Base-by-base conservation (phyloP, 23 tunicate species). In the Oikopleura vanhoeffeni region DNA sequence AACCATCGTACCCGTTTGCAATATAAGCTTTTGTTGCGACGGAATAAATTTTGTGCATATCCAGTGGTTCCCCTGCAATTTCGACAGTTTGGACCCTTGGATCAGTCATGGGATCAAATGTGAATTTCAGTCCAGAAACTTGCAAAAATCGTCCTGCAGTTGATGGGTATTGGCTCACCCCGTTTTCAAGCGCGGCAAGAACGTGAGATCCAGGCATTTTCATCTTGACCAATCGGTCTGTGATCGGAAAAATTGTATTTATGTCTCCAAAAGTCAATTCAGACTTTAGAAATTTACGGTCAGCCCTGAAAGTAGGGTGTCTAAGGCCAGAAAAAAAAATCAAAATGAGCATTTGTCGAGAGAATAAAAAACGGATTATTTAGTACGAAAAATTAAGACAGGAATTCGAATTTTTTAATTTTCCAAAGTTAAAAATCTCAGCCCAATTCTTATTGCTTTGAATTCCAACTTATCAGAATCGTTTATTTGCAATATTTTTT, bases 11-110 rank as follows among this genome's bases (percentile, higher is more conserved):
- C 1, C 97, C 97, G 0, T 88, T 86, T 8, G 97, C 92, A 1
- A 91, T 91, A 83, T 91, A 91, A 4, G 92, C 92, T 75, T 91
- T 91, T 39, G 97, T 91, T 1, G 89, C 97, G 83, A 91, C 57
- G 35, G 39, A 85, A 85, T 91, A 91, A 1, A 13, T 39, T 41
- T 67, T 57, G n/a, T 83, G 40, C 83, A 89, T 79, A 32, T 91
- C 97, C 0, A 91, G 76, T 1, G 90, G 90, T 41, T 84, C 28
- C 3, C 88, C 90, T 39, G 84, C 76, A 0, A 91, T 85, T 40
- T 58, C 32, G 3, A 91, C 82, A 24, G 85, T 85, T 0, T 85
- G 64, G 24, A 49, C 24, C 24, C 64, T 13, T 49, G 64, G 64
- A 8, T 49, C 64, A 24, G 64, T 49, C 13, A 24, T 49, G 18